A percentile compares a stretch with the other conserved stretches of the same genome.
Conservation (phyloP, 2,888 invertebrate species). For the Rhogogaster chlorosoma region DNA sequence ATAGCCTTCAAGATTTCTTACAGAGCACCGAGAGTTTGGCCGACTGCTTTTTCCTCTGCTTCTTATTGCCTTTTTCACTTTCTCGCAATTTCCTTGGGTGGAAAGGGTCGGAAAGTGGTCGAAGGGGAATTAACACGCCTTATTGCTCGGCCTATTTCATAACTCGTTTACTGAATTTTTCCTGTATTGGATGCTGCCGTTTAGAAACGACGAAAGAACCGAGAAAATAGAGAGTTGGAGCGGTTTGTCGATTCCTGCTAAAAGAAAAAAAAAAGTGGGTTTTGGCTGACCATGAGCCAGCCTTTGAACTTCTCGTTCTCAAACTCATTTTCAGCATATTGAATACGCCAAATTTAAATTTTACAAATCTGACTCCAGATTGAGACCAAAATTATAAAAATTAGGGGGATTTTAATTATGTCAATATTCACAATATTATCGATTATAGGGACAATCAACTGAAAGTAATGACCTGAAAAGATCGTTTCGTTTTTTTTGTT, state of each 20-base stretch:
- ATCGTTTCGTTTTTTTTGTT: conserved; percentile 64
- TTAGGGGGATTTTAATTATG: no score
- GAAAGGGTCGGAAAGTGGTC: conserved; percentile 73
- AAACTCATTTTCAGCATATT: no score
- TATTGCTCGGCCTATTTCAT: conserved; percentile 61
- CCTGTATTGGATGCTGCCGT: conserved; percentile 15
- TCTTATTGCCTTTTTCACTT: conserved; percentile 34
- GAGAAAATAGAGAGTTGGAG: not conserved
- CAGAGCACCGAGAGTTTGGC: conserved; percentile 29
- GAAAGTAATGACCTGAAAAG: not conserved
- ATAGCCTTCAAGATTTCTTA: conserved; percentile 64
- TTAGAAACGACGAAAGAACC: conserved; percentile 7
- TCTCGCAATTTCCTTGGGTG: conserved; percentile 73
- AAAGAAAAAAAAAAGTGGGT: not conserved
- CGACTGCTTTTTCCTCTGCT: conserved; percentile 51
- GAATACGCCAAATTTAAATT: no score
- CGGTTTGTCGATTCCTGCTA: not conserved
- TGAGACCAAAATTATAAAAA: no score
- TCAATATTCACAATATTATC: no score
- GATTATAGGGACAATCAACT: no score
- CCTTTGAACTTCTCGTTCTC: no score
- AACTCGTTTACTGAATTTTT: conserved; percentile 41
- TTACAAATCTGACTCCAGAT: no score
- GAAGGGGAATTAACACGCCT: conserved; percentile 73
- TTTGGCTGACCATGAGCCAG: no score